Evolutionary conservation across 1,140 invertebrate genomes (phyloP).

Genomic region (Bombus consobrinus): DNA sequence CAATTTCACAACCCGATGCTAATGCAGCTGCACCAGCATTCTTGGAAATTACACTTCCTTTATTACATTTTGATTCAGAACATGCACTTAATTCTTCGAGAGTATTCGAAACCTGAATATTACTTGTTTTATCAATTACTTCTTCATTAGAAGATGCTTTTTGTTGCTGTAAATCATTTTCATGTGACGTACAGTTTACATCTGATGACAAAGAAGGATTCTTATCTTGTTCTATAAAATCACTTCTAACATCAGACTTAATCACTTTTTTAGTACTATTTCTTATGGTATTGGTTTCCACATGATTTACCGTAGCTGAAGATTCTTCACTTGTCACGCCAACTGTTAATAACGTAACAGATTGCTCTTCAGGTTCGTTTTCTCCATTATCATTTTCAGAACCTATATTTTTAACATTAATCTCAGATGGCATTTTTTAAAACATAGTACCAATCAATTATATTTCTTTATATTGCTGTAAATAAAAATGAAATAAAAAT

Average conservation of each 20-base stretch:
- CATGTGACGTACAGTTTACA: constrained; percentile 20
- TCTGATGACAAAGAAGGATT: constrained; percentile 54
- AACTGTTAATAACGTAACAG: constrained; percentile 60
- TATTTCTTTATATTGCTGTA: constrained; percentile 34
- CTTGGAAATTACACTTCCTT: constrained; percentile 9
- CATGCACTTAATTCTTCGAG: not conserved
- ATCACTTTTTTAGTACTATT: constrained; percentile 61
- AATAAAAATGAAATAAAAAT: constrained; percentile 14
- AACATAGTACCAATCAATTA: constrained; percentile 52
- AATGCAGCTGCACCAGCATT: not conserved
- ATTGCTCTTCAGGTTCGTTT: constrained; percentile 65
- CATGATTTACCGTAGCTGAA: constrained; percentile 46
- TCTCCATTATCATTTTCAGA: constrained; percentile 68
- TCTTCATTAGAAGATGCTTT: constrained; percentile 10
- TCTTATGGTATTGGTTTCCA: constrained; percentile 59
- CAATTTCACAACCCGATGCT: not conserved
- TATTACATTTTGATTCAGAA: constrained; percentile 28
- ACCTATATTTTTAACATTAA: constrained; percentile 66
- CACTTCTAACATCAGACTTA: constrained; percentile 42
- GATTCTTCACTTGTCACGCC: constrained; percentile 59
- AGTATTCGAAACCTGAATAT: not conserved
- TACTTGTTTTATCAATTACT: constrained; percentile 1
- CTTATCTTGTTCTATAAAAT: constrained; percentile 63
- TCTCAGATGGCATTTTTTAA: constrained; percentile 74
- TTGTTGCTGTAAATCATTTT: constrained; percentile 40